A percentile compares a stretch with the other conserved stretches of the same genome.
phyloP scores from a whole-genome alignment of 2,888 invertebrate genomes.

The Caenorhabditis sp. region DNA sequence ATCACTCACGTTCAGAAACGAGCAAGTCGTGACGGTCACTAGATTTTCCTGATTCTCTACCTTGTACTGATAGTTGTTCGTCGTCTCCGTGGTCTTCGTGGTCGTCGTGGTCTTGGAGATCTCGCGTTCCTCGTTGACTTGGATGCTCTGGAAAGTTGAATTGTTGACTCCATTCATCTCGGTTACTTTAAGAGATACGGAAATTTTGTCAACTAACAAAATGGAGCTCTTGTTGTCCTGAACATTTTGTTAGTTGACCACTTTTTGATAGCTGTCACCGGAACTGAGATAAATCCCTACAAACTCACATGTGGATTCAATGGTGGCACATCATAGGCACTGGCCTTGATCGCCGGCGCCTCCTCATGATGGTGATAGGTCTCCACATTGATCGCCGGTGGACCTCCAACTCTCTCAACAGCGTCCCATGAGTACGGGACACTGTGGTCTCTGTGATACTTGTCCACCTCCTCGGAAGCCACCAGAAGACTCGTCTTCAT shows the following conservation, averaged over 20 bases:
- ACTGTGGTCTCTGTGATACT: conserved; percentile 77
- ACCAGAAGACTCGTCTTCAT: conserved; percentile 79
- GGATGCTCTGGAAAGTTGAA: conserved; percentile 70
- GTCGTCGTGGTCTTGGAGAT: conserved; percentile 47
- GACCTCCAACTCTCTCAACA: conserved; percentile 25
- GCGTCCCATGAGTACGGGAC: conserved; percentile 72
- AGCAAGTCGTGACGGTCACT: conserved; percentile 52
- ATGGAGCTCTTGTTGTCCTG: no score
- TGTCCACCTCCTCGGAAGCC: conserved; percentile 81
- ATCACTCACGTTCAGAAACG: conserved; percentile 63
- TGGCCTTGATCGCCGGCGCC: conserved; percentile 20
- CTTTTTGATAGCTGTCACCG: no score
- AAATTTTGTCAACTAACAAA: no score
- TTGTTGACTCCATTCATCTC: no score
- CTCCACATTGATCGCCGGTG: conserved; percentile 18
- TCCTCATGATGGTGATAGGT: conserved; percentile 39
- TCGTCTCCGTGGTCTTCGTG: conserved; percentile 28
- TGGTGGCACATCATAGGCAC: conserved; percentile 50
- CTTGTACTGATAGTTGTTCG: conserved; percentile 61
- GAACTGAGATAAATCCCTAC: no score
- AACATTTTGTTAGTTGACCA: no score
- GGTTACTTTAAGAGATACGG: no score
- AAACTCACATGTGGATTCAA: conserved; percentile 67
- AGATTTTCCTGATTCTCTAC: conserved; percentile 37
- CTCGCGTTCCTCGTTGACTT: conserved; percentile 70